Percentiles rank a stretch among this genome's conserved stretches.
phyloP scores from a whole-genome alignment of 2,113 vertebrate genomes.

The Pterocles burchelli region DNA sequence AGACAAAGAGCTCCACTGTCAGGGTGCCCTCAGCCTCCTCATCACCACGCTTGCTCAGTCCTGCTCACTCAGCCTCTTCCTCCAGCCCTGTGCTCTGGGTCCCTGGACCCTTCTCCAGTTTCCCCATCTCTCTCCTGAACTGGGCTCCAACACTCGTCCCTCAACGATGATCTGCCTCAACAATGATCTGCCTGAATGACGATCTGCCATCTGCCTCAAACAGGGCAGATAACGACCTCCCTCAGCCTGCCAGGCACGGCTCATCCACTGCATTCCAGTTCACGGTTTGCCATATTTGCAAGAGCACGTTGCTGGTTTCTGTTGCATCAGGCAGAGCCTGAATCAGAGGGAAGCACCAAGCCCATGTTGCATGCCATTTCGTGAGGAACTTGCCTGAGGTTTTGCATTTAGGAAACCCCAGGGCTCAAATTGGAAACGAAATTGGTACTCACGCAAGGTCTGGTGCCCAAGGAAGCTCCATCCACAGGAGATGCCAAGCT shows the following conservation, averaged over 20 bases:
- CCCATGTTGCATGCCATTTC: neutral
- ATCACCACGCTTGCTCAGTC: neutral
- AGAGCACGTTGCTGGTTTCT: neutral
- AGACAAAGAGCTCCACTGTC: neutral
- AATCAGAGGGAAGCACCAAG: neutral
- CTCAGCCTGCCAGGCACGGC: neutral
- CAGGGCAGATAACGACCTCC: neutral
- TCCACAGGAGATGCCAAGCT: neutral
- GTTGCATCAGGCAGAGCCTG: neutral
- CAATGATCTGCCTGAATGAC: no score
- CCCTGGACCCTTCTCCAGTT: neutral
- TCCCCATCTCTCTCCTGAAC: neutral
- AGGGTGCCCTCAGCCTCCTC: neutral
- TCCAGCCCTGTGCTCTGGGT: neutral
- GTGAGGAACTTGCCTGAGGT: slow-evolving; percentile 42
- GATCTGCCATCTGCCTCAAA: neutral
- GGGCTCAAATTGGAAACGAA: neutral
- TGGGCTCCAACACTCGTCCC: neutral
- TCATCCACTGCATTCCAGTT: neutral
- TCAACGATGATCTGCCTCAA: no score
- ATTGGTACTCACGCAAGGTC: neutral
- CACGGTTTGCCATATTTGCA: neutral
- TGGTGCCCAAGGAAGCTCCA: neutral
- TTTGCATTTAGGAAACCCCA: slow-evolving; percentile 42
- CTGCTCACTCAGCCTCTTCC: fast-evolving